Conservation (phyloP, 2,797 vertebrate genomes). For the Gobionotothen gibberifrons region DNA sequence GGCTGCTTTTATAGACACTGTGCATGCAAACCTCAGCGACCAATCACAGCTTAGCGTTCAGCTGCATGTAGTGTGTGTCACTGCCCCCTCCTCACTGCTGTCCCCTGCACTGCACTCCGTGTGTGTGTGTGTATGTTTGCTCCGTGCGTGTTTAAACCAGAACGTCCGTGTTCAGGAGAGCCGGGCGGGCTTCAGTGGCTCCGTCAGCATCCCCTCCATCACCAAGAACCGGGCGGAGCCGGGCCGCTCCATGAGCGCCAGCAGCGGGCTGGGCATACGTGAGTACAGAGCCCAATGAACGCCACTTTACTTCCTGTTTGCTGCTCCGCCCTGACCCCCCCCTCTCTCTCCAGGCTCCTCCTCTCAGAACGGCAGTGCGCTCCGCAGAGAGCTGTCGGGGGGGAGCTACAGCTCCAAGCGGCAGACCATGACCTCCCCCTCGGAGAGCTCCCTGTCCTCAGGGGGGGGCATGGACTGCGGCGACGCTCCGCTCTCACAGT, state of each 20-base stretch:
- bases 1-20: background rate
- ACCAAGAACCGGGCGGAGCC: slow-evolving; percentile 94
- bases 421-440: slow-evolving; percentile 95
- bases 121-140: slow-evolving; percentile 31
- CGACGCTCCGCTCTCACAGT: slow-evolving; percentile 91
- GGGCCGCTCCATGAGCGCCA: slow-evolving; percentile 97
- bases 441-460: slow-evolving; percentile 96
- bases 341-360: slow-evolving; percentile 84
- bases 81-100: slow-evolving; percentile 56
- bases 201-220: slow-evolving; percentile 97
- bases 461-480: slow-evolving; percentile 95
- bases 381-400: slow-evolving; percentile 92
- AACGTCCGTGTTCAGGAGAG: slow-evolving; percentile 95
- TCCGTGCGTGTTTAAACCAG: slow-evolving; percentile 78
- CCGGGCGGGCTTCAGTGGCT: slow-evolving; percentile 94
- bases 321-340: background rate
- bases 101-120: slow-evolving; percentile 53
- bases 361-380: slow-evolving; percentile 94
- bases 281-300: slow-evolving; percentile 74
- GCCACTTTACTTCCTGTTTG: background rate
- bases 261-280: slow-evolving; percentile 95
- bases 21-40: background rate
- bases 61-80: slow-evolving; percentile 29
- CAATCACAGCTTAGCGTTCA: background rate
- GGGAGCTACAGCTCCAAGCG: slow-evolving; percentile 92